Percentiles rank a stretch among this genome's conserved stretches.
Evolutionary conservation across 1,140 invertebrate species (phyloP).

Genomic region (Lepidurus arcticus): DNA sequence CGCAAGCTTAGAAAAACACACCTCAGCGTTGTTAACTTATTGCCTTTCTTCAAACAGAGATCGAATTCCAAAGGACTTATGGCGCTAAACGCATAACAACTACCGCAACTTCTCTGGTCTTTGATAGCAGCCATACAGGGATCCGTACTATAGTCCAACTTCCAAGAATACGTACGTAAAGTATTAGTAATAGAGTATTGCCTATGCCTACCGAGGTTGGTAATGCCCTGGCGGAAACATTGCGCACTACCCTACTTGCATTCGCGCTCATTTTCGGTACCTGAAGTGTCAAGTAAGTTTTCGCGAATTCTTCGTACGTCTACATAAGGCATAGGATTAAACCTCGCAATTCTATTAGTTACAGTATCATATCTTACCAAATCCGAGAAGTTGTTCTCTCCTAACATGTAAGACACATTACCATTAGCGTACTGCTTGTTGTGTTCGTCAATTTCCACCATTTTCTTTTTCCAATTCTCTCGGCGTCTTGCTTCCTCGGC

Average conservation of each 20-base stretch:
- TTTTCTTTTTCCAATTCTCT: background rate
- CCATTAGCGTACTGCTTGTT: background rate
- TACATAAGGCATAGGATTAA: background rate
- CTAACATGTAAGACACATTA: background rate
- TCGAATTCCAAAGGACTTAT: conserved; percentile 30
- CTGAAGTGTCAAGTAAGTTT: background rate
- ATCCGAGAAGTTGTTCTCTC: conserved; percentile 17
- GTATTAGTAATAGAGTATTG: background rate
- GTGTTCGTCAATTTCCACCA: background rate
- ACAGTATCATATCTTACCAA: background rate
- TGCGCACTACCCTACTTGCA: too few relatives aligned
- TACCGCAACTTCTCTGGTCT: conserved; percentile 39
- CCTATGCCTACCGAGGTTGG: background rate
- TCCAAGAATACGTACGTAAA: background rate
- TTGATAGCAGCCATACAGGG: conserved; percentile 29
- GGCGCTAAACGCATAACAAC: conserved; percentile 45
- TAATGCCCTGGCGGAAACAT: background rate
- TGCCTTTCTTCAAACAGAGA: conserved; percentile 28
- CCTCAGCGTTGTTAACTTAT: conserved; percentile 33
- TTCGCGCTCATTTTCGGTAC: background rate
- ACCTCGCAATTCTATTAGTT: too few relatives aligned
- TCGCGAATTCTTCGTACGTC: background rate
- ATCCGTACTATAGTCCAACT: conserved; percentile 28
- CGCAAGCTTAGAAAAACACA: background rate
- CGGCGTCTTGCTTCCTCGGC: background rate